Evolutionary conservation across 37 sponge, comb jelly and placozoan genomes (phyloP).

Genomic region (Crambe crambe): DNA sequence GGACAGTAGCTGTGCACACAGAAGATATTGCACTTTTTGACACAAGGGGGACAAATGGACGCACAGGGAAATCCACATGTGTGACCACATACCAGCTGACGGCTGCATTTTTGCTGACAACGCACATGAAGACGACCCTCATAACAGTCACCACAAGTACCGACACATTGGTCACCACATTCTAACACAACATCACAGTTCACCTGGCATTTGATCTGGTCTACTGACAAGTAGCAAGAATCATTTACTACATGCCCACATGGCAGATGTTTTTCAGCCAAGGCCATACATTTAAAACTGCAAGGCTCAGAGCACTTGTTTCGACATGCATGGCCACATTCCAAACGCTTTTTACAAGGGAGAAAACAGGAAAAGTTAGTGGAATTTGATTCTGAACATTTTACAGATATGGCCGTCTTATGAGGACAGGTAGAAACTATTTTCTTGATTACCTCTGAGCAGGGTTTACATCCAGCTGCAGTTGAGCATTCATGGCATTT

Average conservation of each 20-base stretch:
- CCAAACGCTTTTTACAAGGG: slow-evolving; percentile 51
- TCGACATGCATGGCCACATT: slow-evolving; percentile 82
- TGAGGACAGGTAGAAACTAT: slow-evolving; percentile 57
- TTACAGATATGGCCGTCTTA: slow-evolving; percentile 27
- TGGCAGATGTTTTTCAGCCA: slow-evolving; percentile 25
- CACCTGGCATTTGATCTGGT: slow-evolving; percentile 19
- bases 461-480: slow-evolving; percentile 47
- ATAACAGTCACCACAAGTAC: slow-evolving; percentile 69
- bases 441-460: slow-evolving; percentile 48
- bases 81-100: slow-evolving; percentile 83
- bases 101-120: slow-evolving; percentile 62
- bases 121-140: slow-evolving; percentile 73
- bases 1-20: slow-evolving; percentile 80
- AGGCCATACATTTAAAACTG: slow-evolving; percentile 24
- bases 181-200: slow-evolving; percentile 20
- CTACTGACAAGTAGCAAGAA: slow-evolving; percentile 17
- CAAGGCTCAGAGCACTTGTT: slow-evolving; percentile 64
- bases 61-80: slow-evolving; percentile 72
- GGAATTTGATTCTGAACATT: slow-evolving; percentile 20
- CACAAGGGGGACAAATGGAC: slow-evolving; percentile 72
- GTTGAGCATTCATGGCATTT: slow-evolving; percentile 60
- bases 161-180: slow-evolving; percentile 77
- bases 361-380: slow-evolving; percentile 21
- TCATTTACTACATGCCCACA: slow-evolving; percentile 69
- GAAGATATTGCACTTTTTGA: slow-evolving; percentile 57